A percentile compares a stretch with the other conserved stretches of the same genome.
phyloP scores from a whole-genome alignment of 2,113 vertebrate species.

The Todiramphus saurophagus region DNA sequence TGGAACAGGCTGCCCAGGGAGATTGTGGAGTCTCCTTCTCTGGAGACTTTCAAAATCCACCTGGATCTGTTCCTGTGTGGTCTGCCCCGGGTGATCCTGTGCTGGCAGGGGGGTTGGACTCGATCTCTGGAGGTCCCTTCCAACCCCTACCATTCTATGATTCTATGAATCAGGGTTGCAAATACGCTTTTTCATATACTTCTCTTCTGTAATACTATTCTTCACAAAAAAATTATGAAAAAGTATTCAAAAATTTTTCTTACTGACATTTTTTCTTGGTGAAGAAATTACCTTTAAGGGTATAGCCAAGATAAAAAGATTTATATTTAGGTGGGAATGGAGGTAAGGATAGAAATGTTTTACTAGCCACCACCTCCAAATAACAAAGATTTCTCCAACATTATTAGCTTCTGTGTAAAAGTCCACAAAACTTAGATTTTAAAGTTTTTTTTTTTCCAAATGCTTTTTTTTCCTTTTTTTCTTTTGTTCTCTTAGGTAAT shows the following conservation, averaged over 20 bases:
- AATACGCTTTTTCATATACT: neutral
- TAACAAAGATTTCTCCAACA: neutral
- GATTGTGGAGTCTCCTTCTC: too few species aligned
- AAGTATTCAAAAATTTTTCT: neutral
- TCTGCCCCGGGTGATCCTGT: too few species aligned
- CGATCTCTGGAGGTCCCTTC: too few species aligned
- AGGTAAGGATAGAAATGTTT: neutral
- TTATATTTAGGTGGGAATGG: neutral
- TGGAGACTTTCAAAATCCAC: too few species aligned
- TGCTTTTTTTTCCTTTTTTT: neutral
- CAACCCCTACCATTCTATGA: too few species aligned
- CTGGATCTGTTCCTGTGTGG: too few species aligned
- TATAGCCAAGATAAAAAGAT: neutral
- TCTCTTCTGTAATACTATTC: neutral
- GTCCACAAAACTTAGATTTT: neutral
- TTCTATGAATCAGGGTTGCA: neutral
- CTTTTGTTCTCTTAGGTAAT: constrained; percentile 76
- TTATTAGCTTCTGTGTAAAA: neutral
- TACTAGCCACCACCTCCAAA: neutral
- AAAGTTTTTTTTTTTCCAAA: neutral
- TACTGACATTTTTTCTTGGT: neutral
- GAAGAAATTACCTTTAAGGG: neutral
- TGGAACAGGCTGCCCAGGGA: too few species aligned
- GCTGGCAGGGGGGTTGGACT: too few species aligned
- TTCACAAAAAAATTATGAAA: neutral